phyloP scores from a whole-genome alignment of 2,113 vertebrate genomes.

The Phaethornis superciliosus region DNA sequence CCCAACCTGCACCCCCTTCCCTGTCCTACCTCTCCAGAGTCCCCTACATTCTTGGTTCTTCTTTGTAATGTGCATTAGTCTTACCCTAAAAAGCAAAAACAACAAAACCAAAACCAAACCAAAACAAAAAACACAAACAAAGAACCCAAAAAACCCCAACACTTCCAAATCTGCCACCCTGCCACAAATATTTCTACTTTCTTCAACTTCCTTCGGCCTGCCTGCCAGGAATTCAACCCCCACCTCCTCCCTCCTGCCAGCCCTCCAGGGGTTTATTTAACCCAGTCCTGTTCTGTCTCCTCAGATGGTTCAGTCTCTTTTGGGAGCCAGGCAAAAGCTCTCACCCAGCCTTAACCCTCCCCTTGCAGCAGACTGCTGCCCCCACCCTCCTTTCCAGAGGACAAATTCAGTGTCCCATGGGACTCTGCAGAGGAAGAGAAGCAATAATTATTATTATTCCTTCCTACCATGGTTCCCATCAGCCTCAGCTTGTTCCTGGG shows the following conservation, averaged over 20 bases:
- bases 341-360: neutral
- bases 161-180: neutral
- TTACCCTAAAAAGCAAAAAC: too few relatives aligned
- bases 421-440: constrained; percentile 35
- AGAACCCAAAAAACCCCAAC: fast-evolving
- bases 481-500: neutral
- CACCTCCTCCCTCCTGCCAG: neutral
- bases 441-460: neutral
- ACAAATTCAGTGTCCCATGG: neutral
- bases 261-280: neutral
- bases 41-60: neutral
- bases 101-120: too few relatives aligned
- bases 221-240: neutral
- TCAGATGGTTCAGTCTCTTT: neutral
- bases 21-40: neutral
- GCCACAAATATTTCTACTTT: neutral
- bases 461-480: constrained; percentile 11
- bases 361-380: neutral
- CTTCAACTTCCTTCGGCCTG: neutral
- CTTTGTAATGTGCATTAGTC: too few relatives aligned
- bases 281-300: neutral
- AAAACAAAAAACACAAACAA: neutral
- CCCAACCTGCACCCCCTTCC: neutral
- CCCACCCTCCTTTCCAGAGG: neutral
- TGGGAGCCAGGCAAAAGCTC: neutral